Evolutionary conservation across 37 sponge, comb jelly and placozoan genomes (phyloP).

Genomic region (Tethya wilhelma): DNA sequence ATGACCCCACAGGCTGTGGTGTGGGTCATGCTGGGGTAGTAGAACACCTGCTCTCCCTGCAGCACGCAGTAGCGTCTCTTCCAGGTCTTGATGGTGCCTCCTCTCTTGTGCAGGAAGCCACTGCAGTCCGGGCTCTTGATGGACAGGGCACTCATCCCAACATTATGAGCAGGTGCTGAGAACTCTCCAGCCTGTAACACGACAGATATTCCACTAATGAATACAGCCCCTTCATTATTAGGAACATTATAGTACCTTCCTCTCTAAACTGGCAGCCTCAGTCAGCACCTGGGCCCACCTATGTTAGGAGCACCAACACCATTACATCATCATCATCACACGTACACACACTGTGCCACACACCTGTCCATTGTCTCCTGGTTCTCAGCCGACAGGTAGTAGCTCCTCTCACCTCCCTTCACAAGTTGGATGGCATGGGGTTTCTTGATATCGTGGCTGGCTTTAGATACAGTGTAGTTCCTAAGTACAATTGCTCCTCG

Average conservation of each 20-base stretch:
- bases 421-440: constrained; percentile 34
- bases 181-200: constrained; percentile 8
- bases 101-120: constrained; percentile 58
- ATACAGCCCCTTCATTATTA: background rate
- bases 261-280: constrained; percentile 38
- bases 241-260: constrained; percentile 20
- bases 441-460: constrained; percentile 24
- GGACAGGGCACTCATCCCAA: constrained; percentile 47
- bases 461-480: constrained; percentile 55
- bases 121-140: constrained; percentile 61
- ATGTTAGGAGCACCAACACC: background rate
- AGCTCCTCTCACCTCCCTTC: constrained; percentile 61
- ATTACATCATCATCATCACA: too few species aligned
- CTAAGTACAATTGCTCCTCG: constrained; percentile 61
- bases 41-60: constrained; percentile 46
- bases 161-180: constrained; percentile 53
- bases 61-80: constrained; percentile 61
- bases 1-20: constrained; percentile 56
- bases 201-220: background rate
- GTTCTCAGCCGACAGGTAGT: constrained; percentile 40
- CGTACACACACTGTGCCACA: background rate
- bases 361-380: constrained; percentile 63
- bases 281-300: constrained; percentile 61
- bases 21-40: constrained; percentile 51
- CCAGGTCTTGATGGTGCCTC: constrained; percentile 19